Evolutionary conservation across 2,797 vertebrate genomes (phyloP).

Genomic region (Austrolebias charrua): DNA sequence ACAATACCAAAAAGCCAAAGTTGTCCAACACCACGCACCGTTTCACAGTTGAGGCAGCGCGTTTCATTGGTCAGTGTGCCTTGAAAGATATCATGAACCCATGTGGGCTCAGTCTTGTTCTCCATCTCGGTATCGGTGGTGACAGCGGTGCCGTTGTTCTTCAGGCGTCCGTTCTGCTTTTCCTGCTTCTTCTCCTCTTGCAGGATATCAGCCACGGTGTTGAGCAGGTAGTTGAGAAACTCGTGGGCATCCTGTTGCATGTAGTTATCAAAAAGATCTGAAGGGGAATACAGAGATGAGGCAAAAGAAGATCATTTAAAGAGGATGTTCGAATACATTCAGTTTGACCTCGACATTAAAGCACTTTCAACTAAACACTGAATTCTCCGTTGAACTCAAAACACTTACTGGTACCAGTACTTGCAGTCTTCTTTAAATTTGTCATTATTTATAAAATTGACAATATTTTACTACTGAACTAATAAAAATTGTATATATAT

Average conservation of each 20-base stretch:
- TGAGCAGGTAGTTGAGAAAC: conserved; percentile 97
- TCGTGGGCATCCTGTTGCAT: conserved; percentile 99
- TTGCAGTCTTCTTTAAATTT: too few species aligned
- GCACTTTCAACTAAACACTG: too few species aligned
- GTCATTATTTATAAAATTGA: too few species aligned
- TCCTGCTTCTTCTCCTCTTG: conserved; percentile 98
- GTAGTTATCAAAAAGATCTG: conserved; percentile 99
- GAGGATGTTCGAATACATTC: background rate
- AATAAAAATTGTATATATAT: too few species aligned
- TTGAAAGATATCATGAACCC: conserved; percentile 99
- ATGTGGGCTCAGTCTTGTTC: conserved; percentile 90
- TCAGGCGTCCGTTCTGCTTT: conserved; percentile 92
- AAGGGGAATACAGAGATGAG: background rate
- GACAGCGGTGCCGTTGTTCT: conserved; percentile 88
- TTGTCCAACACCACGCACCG: conserved; percentile 75
- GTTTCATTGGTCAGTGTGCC: conserved; percentile 98
- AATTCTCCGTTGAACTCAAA: too few species aligned
- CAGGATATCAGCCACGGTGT: conserved; percentile 97
- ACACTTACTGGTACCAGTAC: too few species aligned
- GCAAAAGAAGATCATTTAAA: background rate
- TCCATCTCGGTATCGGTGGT: conserved; percentile 77
- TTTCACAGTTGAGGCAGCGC: conserved; percentile 98
- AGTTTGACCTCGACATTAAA: background rate
- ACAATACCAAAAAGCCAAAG: background rate
- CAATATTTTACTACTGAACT: too few species aligned